Conservation (phyloP, 2,888 invertebrate species). For the Tetragonisca angustula region DNA sequence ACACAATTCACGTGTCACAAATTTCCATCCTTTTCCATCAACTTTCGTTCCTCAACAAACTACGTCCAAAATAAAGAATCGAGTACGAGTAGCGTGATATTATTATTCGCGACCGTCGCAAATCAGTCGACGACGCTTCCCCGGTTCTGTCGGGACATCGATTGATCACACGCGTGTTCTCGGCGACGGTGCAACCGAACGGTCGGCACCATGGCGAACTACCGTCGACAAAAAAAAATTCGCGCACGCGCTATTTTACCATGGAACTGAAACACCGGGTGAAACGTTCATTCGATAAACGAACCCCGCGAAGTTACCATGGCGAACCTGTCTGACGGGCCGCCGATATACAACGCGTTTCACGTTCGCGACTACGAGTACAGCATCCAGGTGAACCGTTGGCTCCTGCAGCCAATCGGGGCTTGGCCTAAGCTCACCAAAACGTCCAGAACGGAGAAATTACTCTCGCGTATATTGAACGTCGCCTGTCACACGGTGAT, state of each 20-base stretch:
- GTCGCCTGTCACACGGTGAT: slow-evolving; percentile 52
- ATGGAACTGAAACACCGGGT: background rate
- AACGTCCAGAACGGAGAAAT: background rate
- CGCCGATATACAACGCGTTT: background rate
- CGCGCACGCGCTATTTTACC: slow-evolving; percentile 42
- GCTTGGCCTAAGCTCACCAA: slow-evolving; percentile 63
- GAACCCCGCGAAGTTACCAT: slow-evolving; percentile 8
- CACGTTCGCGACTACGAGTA: slow-evolving; percentile 53
- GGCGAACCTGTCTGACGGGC: background rate
- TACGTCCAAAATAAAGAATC: too few relatives aligned
- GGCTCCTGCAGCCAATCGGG: slow-evolving; percentile 72
- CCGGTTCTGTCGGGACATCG: background rate
- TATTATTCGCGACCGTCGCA: too few relatives aligned
- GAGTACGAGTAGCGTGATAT: too few relatives aligned
- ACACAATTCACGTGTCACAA: too few relatives aligned
- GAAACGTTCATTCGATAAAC: background rate
- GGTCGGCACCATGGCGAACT: background rate
- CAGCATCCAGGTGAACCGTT: slow-evolving; percentile 73
- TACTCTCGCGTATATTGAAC: slow-evolving; percentile 9
- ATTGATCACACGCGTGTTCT: background rate
- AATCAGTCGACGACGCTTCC: background rate
- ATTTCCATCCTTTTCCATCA: too few relatives aligned
- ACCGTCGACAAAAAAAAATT: background rate
- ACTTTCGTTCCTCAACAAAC: too few relatives aligned
- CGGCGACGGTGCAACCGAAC: background rate